These are phyloP conservation scores for Drosophila azteca DNA, from an alignment of 1,140 invertebrate species.

Conservation along the genomic window DNA sequence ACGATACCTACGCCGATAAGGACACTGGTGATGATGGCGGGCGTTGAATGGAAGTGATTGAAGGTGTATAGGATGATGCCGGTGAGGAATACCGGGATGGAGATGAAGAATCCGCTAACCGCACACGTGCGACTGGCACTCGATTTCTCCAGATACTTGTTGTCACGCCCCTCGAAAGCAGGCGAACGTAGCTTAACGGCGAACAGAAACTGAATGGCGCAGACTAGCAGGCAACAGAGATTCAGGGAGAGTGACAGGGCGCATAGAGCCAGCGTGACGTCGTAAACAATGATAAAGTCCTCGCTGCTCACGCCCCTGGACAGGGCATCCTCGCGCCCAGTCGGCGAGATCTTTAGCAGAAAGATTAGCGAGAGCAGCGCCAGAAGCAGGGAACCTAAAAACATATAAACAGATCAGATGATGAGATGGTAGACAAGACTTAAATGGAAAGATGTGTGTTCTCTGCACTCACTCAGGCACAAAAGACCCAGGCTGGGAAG, in stretches of 20 bases:
- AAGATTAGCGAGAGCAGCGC: constrained; percentile 93
- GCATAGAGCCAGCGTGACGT: constrained; percentile 94
- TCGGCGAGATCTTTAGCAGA: constrained; percentile 92
- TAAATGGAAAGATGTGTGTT: too few species aligned
- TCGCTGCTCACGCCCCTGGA: constrained; percentile 85
- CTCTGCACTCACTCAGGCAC: constrained; percentile 85
- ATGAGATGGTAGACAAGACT: neutral
- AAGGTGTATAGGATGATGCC: constrained; percentile 96
- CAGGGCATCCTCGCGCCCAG: constrained; percentile 82
- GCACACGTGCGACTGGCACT: constrained; percentile 95
- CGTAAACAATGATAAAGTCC: constrained; percentile 94
- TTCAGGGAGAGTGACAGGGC: constrained; percentile 94
- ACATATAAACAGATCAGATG: neutral
- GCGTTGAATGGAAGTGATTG: constrained; percentile 95
- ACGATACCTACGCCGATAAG: constrained; percentile 95
- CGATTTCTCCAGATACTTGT: constrained; percentile 95
- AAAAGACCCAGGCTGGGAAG: constrained; percentile 93
- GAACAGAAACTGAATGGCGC: constrained; percentile 96
- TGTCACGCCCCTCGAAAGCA: constrained; percentile 88
- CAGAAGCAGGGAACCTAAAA: constrained; percentile 89
- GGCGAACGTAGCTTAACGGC: constrained; percentile 94
- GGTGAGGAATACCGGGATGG: constrained; percentile 96
- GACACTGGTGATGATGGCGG: constrained; percentile 94
- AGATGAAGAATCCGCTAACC: constrained; percentile 95
- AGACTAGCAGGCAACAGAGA: constrained; percentile 95